Evolutionary conservation across 1,140 invertebrate genomes (phyloP), one percentile per base, ranked within the genome.

Genomic region (Drosophila subobscura): DNA sequence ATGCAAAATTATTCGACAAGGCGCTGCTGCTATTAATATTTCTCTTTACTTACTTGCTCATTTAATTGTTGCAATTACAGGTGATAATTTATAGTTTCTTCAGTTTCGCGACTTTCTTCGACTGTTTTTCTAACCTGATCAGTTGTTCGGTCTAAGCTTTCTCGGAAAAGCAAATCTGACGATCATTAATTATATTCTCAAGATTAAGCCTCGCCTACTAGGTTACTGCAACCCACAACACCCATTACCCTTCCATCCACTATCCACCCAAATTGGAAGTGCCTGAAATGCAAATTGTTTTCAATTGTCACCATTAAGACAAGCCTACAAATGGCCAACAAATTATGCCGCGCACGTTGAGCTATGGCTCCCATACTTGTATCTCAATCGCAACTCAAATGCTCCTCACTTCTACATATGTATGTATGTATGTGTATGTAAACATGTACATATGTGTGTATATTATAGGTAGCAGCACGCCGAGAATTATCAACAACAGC

Each of bases 241-340:
- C 22, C 16, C 4, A 10, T 20, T 33, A 33, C 14, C 12, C 6
- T 12, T 10, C 27, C n/a, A 29, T 14, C 37, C 23, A 45, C 29
- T 16, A 25, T 8, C 46, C 42, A 12, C 7, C 33, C 33, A 4
- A 37, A 27, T 73, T 77, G 73, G 42, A 74, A 78, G 70, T 83
- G 79, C 79, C 77, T 79, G 71, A 84, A 83, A 77, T 77, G 64
- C 47, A 63, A 86, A 81, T 67, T 88, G 73, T 60, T 85, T 85
- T 80, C 72, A 64, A 77, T 79, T 79, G 79, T 85, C 59, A 77
- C 80, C 66, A 85, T 84, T 85, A 77, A 81, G 81, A 88, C 81
- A 81, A 86, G 81, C 81, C 81, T 88, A 81, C 78, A 88, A 88
- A 81, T 71, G 54, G 42, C 40, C 71, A 61, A 74, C 81, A 74